Percentiles rank a stretch among this genome's conserved stretches.
Evolutionary conservation across 2,113 vertebrate genomes (phyloP).

Genomic region (Jacana jacana): DNA sequence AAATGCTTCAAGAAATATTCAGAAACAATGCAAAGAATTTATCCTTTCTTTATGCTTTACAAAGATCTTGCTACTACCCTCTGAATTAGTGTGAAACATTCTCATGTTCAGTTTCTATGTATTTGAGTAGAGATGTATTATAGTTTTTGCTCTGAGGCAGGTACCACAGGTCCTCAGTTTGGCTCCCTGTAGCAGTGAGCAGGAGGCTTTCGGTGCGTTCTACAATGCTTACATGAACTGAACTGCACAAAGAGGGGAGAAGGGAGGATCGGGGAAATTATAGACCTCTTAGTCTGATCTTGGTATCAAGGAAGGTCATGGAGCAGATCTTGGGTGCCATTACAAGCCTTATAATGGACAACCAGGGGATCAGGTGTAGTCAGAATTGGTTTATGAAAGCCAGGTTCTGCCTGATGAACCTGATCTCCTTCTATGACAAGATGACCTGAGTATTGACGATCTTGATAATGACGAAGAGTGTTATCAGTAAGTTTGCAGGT

Average conservation of each 20-base stretch:
- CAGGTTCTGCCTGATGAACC: no score
- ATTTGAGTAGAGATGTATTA: not conserved
- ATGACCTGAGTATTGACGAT: no score
- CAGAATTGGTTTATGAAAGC: no score
- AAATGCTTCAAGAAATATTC: not conserved
- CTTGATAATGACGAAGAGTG: no score
- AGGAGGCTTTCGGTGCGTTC: not conserved
- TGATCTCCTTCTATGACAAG: no score
- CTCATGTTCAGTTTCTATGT: not conserved
- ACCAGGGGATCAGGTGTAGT: no score
- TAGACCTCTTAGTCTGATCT: no score
- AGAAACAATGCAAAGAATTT: not conserved
- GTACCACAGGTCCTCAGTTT: not conserved
- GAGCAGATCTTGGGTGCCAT: no score
- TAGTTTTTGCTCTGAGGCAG: not conserved
- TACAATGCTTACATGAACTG: not conserved
- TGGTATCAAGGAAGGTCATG: no score
- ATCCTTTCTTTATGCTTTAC: not conserved
- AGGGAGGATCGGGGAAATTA: no score
- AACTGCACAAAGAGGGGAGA: not conserved
- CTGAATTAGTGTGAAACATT: not conserved
- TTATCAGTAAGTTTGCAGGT: no score
- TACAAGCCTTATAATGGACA: no score
- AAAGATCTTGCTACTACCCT: not conserved
- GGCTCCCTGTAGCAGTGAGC: not conserved